A percentile compares a stretch with the other conserved stretches of the same genome.
Evolutionary conservation across 1,140 invertebrate genomes (phyloP).

Genomic region (Acyrthosiphon pisum): DNA sequence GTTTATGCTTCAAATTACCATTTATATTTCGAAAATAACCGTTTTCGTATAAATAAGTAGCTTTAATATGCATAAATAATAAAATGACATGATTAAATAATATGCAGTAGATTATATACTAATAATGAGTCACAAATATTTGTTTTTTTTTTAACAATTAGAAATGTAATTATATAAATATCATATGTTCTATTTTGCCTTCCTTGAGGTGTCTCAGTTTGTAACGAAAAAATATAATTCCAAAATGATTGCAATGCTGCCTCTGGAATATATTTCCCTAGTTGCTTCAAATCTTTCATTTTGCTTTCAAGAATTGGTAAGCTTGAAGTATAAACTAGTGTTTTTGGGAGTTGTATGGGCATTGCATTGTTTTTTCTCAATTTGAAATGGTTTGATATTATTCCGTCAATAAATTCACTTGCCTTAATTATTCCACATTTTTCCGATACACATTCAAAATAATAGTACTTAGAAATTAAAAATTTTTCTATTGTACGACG

Average conservation of each 20-base stretch:
- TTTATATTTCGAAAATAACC: no score
- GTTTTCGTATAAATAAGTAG: no score
- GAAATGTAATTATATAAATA: no score
- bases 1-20: no score
- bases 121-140: no score
- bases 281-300: conserved; percentile 38
- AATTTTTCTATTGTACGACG: neutral
- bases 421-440: conserved; percentile 5
- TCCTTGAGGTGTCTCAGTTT: neutral
- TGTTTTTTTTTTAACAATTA: no score
- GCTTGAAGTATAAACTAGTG: conserved; percentile 5
- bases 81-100: no score
- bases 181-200: conserved; percentile 14
- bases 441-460: conserved; percentile 11
- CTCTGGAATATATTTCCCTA: neutral
- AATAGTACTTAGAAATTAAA: conserved; percentile 18
- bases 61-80: no score
- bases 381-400: neutral
- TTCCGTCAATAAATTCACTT: neutral
- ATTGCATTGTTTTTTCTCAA: conserved; percentile 2
- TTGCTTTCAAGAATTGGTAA: conserved; percentile 36
- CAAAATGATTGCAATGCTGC: neutral
- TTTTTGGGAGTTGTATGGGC: neutral
- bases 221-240: neutral
- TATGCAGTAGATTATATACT: no score